Percentiles rank a stretch among this genome's conserved stretches.
phyloP scores from a whole-genome alignment of 2,113 vertebrate genomes.

The Mus spicilegus region DNA sequence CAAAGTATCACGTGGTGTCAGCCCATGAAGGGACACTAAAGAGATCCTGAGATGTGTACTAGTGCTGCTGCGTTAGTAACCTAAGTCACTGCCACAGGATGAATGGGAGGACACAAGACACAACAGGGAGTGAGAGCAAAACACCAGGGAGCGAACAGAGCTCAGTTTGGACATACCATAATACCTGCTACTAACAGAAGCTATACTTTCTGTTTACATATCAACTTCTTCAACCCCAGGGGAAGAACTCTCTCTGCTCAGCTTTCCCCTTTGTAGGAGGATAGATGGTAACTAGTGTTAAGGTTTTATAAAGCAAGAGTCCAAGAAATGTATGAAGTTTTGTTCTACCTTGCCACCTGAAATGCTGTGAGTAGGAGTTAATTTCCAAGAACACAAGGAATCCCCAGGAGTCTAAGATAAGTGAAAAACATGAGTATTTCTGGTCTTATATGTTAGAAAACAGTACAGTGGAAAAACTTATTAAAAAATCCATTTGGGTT shows the following conservation, averaged over 20 bases:
- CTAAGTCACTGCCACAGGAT: not conserved
- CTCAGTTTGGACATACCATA: not conserved
- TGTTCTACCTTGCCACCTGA: slow-evolving; percentile 14
- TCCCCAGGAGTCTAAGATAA: slow-evolving; percentile 6
- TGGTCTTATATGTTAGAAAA: slow-evolving; percentile 49
- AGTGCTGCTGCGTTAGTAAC: not conserved
- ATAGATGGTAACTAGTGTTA: slow-evolving; percentile 5
- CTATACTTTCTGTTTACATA: not conserved
- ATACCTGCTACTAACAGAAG: not conserved
- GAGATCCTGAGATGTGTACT: not conserved
- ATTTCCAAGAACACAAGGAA: not conserved
- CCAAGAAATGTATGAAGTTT: not conserved
- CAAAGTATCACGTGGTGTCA: not conserved
- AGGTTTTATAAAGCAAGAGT: slow-evolving; percentile 16
- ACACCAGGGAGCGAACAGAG: not conserved
- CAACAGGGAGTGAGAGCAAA: not conserved
- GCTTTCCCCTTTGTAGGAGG: not conserved
- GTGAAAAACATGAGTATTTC: slow-evolving; percentile 42
- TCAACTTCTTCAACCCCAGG: not conserved
- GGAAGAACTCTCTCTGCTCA: not conserved
- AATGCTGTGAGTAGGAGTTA: slow-evolving; percentile 36
- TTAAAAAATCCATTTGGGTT: not conserved
- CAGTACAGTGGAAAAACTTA: not conserved
- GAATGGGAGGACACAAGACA: not conserved
- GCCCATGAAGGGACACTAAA: not conserved